A percentile compares a stretch with the other conserved stretches of the same genome.
Evolutionary conservation across 2,888 invertebrate genomes (phyloP).

Genomic region (Hipparchia sbordonii): DNA sequence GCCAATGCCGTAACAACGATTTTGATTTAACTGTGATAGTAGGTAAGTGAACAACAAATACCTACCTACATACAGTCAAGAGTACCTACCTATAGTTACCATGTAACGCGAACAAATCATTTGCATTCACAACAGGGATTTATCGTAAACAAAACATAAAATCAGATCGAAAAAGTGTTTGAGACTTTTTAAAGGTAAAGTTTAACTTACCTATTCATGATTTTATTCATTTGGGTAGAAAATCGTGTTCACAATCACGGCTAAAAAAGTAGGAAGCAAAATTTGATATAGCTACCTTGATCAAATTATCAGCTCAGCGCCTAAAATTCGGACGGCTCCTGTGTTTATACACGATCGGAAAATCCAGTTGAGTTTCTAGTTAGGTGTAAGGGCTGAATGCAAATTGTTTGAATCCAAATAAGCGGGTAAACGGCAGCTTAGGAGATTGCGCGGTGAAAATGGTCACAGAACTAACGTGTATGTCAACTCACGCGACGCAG

Average conservation of each 20-base stretch:
- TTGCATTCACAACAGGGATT: slow-evolving; percentile 22
- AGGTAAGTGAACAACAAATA: slow-evolving; percentile 2
- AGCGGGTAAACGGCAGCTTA: slow-evolving; percentile 21
- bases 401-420: slow-evolving; percentile 16
- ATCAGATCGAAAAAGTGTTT: not conserved
- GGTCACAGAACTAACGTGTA: slow-evolving; percentile 26
- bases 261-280: slow-evolving; percentile 12
- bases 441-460: slow-evolving; percentile 23
- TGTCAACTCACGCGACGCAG: slow-evolving; percentile 45
- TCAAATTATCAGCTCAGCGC: slow-evolving; percentile 53
- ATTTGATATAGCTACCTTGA: slow-evolving; percentile 70
- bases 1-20: slow-evolving; percentile 8
- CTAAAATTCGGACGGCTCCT: slow-evolving; percentile 46
- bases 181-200: too few species aligned
- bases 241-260: not conserved
- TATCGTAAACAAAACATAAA: slow-evolving; percentile 19
- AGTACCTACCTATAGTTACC: not conserved
- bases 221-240: not conserved
- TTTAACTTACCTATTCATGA: not conserved
- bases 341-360: slow-evolving; percentile 39
- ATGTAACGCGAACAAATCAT: slow-evolving; percentile 16
- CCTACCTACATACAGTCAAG: too few species aligned
- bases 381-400: slow-evolving; percentile 35
- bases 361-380: slow-evolving; percentile 19
- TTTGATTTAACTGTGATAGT: slow-evolving; percentile 8